Percentiles rank a stretch among this genome's conserved stretches.
These are phyloP conservation scores for Panthera leo DNA, from an alignment of 2,113 vertebrate species.

Conservation along the genomic window DNA sequence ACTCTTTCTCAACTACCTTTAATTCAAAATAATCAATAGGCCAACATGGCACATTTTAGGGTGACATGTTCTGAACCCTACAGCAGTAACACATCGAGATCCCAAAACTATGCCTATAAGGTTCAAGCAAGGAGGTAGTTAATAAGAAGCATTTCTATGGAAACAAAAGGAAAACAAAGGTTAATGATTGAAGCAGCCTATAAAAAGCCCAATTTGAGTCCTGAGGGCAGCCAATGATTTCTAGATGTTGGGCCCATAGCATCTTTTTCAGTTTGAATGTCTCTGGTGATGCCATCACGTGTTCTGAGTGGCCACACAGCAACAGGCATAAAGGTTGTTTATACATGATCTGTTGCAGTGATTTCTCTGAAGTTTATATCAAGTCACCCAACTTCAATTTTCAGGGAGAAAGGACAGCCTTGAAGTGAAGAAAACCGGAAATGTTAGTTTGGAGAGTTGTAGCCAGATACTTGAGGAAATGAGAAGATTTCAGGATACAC, in stretches of 20 bases:
- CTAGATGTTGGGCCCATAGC: neutral
- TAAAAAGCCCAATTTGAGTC: neutral
- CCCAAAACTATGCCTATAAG: neutral
- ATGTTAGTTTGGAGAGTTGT: neutral
- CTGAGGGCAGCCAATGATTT: neutral
- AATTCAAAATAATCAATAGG: too few relatives aligned
- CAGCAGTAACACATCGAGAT: too few relatives aligned
- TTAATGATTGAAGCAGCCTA: neutral
- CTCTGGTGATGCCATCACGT: neutral
- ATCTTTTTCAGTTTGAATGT: neutral
- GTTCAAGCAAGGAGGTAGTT: neutral
- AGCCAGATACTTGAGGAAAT: neutral
- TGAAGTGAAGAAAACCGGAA: neutral
- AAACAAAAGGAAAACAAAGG: neutral
- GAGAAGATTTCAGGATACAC: neutral
- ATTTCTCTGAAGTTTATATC: neutral
- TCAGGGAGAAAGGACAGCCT: neutral
- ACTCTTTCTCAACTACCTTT: too few relatives aligned
- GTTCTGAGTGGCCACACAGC: neutral
- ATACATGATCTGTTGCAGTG: neutral
- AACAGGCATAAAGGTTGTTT: neutral
- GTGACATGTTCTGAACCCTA: too few relatives aligned
- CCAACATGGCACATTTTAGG: too few relatives aligned
- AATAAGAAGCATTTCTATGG: neutral
- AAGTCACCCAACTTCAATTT: neutral